phyloP scores from a whole-genome alignment of 2,113 vertebrate species.

The Antechinus stuartii region DNA sequence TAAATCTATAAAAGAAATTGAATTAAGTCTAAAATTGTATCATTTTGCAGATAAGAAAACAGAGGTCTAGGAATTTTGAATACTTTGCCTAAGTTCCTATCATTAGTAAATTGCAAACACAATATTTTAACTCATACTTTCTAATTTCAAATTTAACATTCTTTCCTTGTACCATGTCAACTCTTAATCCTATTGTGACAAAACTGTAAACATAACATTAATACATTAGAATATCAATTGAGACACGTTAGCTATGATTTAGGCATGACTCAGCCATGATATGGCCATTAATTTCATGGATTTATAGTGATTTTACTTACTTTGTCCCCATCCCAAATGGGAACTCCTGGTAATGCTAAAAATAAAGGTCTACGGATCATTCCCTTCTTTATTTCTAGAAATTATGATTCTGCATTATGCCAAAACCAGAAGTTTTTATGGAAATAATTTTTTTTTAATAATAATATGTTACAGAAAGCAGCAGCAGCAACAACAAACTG shows the following conservation, averaged over 20 bases:
- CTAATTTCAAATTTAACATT: background rate
- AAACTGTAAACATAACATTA: background rate
- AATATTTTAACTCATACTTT: background rate
- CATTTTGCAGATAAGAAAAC: background rate
- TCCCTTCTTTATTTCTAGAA: background rate
- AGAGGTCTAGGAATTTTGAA: background rate
- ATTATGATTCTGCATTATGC: background rate
- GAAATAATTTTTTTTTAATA: background rate
- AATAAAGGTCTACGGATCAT: background rate
- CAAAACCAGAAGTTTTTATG: background rate
- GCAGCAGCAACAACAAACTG: background rate
- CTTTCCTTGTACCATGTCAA: background rate
- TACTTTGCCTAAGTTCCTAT: background rate
- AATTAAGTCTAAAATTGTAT: background rate
- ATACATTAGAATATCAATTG: background rate
- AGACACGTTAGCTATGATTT: background rate
- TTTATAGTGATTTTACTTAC: background rate
- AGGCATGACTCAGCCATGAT: no score
- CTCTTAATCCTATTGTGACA: background rate
- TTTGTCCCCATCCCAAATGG: background rate
- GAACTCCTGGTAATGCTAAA: background rate
- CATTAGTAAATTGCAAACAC: background rate
- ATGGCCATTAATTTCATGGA: background rate
- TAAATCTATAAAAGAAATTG: background rate
- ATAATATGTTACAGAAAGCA: background rate